phyloP scores from a whole-genome alignment of 2,888 invertebrate species.

The Hyppa rectilinea region DNA sequence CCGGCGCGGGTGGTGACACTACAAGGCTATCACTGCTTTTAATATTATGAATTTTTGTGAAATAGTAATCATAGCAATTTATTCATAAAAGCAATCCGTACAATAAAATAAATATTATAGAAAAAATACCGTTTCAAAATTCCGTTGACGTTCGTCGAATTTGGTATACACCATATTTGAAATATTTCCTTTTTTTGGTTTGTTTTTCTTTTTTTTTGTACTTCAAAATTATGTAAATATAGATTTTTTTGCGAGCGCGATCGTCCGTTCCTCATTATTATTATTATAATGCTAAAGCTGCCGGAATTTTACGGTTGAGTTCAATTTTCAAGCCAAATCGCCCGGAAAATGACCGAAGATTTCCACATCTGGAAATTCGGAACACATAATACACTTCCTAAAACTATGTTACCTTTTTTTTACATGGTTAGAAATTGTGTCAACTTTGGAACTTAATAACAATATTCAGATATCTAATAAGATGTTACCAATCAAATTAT shows the following conservation, averaged over 20 bases:
- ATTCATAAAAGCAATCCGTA: neutral
- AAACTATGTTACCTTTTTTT: neutral
- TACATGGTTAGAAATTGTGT: too few relatives aligned
- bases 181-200: neutral
- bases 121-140: neutral
- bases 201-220: too few relatives aligned
- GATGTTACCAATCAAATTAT: conserved; percentile 1
- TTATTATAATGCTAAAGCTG: neutral
- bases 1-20: too few relatives aligned
- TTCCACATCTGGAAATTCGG: neutral
- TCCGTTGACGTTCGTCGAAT: neutral
- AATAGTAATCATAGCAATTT: too few relatives aligned
- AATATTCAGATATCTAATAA: neutral
- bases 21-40: too few relatives aligned
- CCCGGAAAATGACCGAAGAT: neutral
- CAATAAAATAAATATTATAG: neutral
- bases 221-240: too few relatives aligned
- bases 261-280: too few relatives aligned
- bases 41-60: too few relatives aligned
- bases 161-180: too few relatives aligned
- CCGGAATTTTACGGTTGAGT: neutral
- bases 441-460: neutral
- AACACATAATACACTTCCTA: neutral
- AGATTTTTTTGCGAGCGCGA: neutral
- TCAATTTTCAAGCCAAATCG: neutral